phyloP scores from a whole-genome alignment of 1,140 invertebrate species.

The Drosophila ercepeae region DNA sequence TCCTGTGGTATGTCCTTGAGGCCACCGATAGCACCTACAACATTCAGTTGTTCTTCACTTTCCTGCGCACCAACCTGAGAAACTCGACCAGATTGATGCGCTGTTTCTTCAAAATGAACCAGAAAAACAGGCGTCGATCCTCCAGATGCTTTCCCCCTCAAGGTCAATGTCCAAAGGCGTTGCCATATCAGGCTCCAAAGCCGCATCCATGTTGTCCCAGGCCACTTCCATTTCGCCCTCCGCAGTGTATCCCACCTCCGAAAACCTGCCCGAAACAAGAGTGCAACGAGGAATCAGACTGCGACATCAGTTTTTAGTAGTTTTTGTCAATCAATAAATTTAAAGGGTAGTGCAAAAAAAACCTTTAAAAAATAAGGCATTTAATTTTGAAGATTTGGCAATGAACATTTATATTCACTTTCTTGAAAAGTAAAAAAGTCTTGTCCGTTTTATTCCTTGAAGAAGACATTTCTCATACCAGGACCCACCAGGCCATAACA shows the following conservation, averaged over 20 bases:
- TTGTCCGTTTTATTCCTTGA: conserved; percentile 15
- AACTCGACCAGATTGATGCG: conserved; percentile 4
- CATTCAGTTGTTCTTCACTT: neutral
- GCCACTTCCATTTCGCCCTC: too few species aligned
- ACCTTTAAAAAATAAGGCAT: too few species aligned
- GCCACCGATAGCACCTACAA: conserved; percentile 36
- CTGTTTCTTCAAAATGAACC: neutral
- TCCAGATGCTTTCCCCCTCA: too few species aligned
- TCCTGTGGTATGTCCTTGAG: conserved; percentile 43
- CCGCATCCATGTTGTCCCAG: neutral
- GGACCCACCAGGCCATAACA: conserved; percentile 29
- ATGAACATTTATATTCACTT: too few species aligned
- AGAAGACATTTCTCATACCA: conserved; percentile 31
- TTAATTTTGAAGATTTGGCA: too few species aligned
- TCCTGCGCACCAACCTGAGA: neutral
- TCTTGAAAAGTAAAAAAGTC: neutral
- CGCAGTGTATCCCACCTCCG: too few species aligned
- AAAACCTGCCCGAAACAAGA: neutral
- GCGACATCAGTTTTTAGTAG: neutral
- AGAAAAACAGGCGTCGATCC: neutral
- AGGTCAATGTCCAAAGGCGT: neutral
- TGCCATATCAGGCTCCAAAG: neutral
- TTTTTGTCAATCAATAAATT: neutral
- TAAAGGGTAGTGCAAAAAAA: neutral
- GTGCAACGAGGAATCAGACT: neutral